Percentiles rank a stretch among this genome's conserved stretches.
Conservation (phyloP, 2,113 vertebrate genomes). For the Carassius carassius region DNA sequence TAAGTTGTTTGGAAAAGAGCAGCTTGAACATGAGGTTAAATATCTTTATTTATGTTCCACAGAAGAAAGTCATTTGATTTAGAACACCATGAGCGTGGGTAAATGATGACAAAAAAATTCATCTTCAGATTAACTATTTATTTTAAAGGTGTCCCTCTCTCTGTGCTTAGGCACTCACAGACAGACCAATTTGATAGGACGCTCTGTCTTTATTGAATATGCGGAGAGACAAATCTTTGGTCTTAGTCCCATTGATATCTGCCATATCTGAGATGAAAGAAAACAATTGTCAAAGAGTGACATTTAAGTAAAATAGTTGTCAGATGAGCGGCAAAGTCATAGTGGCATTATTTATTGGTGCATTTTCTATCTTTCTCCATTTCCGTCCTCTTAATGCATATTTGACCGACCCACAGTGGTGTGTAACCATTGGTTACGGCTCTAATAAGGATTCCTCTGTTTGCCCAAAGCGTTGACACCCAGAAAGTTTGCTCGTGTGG, state of each 20-base stretch:
- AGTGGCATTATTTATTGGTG: neutral
- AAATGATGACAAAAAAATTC: neutral
- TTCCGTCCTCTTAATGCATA: slow-evolving; percentile 42
- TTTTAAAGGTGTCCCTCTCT: neutral
- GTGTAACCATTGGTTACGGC: slow-evolving; percentile 44
- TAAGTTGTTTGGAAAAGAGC: neutral
- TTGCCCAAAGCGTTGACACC: slow-evolving; percentile 27
- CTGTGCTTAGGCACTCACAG: neutral
- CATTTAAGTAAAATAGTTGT: slow-evolving; percentile 21
- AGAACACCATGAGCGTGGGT: too few relatives aligned
- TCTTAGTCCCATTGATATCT: neutral
- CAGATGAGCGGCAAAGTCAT: neutral
- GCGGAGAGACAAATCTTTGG: neutral
- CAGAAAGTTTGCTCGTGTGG: slow-evolving; percentile 41
- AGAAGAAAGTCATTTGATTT: neutral
- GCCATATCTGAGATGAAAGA: neutral
- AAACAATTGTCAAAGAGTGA: neutral
- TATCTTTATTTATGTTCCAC: neutral
- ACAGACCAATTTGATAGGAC: neutral
- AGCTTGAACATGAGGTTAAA: neutral
- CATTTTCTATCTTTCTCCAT: neutral
- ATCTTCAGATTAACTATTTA: neutral
- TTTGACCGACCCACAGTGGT: slow-evolving; percentile 36
- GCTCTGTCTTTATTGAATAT: slow-evolving; percentile 26
- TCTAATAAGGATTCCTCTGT: slow-evolving; percentile 18